Evolutionary conservation across 2,113 vertebrate genomes (phyloP), one percentile per base, ranked within the genome.

Genomic region (Amblyopsis rosae): DNA sequence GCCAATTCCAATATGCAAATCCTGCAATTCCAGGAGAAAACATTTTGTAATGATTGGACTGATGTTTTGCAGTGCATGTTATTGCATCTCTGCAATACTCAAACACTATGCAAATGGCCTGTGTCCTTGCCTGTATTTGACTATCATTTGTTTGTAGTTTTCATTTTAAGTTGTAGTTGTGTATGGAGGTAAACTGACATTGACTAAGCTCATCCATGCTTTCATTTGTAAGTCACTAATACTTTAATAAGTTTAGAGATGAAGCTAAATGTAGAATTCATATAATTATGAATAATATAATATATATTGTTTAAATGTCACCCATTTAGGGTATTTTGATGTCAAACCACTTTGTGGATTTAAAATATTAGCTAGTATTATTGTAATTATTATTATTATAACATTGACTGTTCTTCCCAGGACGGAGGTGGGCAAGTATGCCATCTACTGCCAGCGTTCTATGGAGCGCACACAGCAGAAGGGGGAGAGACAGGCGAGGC

Each of bases 391-490:
- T 41, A 41, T 41, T 41, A 41, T 6, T 9, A 16, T 55, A 15
- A 16, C 13, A n/a, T 55, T 57, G 48, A 46, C n/a, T 65, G 13
- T 46, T 12, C 47, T 12, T 11, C 51, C 69, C 79, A 99, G 98
- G 82, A 97, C 94, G n/a, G 97, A 99, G 88, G 95, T 96, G 87
- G 98, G 98, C 62, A 98, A 99, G 87, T 99, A 99, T 0, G 95
- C 96, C 57, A 93, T 99, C 83, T 99, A 99, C 77, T 99, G 98
- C 84, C 96, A 98, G 85, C 93, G 98, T 45, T 98, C 96, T 3
- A 89, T 98, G 76, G 95, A 98, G 83, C 93, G 97, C 33, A 97
- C 94, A 0, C 96, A 98, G 82, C 95, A 95, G 87, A 98, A 95
- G 0, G 96, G 98, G 1, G 95, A 96, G 69, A 88, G 98, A 56